Evolutionary conservation across 53 echinoderm and acorn worm genomes (phyloP), one percentile per base, ranked within the genome.

Genomic region (Mesocentrotus franciscanus): DNA sequence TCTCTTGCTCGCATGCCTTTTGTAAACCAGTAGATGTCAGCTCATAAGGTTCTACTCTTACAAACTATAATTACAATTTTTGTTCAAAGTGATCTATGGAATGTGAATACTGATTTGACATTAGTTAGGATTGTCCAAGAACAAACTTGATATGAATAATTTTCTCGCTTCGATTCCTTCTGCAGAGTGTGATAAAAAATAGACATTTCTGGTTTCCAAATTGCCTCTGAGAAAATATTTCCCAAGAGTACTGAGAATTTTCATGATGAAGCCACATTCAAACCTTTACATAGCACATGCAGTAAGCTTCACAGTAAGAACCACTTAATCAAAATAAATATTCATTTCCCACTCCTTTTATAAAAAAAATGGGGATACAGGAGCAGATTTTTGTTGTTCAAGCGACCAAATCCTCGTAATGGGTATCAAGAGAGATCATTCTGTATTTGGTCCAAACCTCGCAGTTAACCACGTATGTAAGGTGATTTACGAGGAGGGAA

Each of bases 401-500:
- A n/a, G 87, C n/a, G 15, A 87, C 1, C 87, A 12, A 58, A 87
- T 87, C 27, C 55, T 58, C 34, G 20, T 58, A 87, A 87, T 87
- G 87, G 58, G 87, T 57, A 87, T 87, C 57, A n/a, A 58, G 87
- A 58, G 59, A 11, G 58, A 13, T 42, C 20, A 84, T 42, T 84
- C 36, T 0, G 20, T 42, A 20, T 84, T 17, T 49, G 10, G 58
- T 58, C 57, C 34, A 49, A 7, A 58, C 58, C 4, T 10, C 4
- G 12, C 17, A n/a, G 15, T 87, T 87, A 58, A 57, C 56, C 58
- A n/a, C 58, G 14, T 27, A 87, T 57, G 27, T 87, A 87, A 26
- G n/a, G 58, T 87, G 87, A 87, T 87, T 87, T 87, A 87, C 87
- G 87, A 85, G 87, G 87, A 56, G 87, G 79, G 58, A 85, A 85